A percentile compares a stretch with the other conserved stretches of the same genome.
Conservation (phyloP, 2,888 invertebrate species). For the Gonocerus acuteangulatus region DNA sequence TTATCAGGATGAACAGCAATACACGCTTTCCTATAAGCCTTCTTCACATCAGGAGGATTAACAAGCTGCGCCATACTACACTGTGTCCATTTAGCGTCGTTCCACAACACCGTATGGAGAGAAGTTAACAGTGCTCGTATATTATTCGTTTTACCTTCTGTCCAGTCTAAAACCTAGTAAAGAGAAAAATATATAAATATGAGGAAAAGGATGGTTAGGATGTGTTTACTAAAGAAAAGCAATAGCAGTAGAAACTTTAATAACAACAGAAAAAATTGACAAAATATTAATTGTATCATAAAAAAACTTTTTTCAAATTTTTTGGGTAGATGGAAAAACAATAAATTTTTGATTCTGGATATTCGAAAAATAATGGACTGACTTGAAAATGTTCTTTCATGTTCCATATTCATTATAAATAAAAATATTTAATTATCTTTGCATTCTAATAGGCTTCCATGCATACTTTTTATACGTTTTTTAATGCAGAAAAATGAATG, state of each 20-base stretch:
- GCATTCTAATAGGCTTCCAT: no score
- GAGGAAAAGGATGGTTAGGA: background rate
- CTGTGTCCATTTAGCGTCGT: slow-evolving; percentile 83
- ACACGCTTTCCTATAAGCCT: slow-evolving; percentile 89
- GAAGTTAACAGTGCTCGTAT: slow-evolving; percentile 91
- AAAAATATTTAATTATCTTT: no score
- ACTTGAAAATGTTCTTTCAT: no score
- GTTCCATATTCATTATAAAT: no score
- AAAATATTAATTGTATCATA: background rate
- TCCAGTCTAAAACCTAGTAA: slow-evolving; percentile 61
- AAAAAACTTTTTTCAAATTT: background rate
- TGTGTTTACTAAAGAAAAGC: no score
- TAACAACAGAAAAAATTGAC: background rate
- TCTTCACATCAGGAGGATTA: slow-evolving; percentile 86
- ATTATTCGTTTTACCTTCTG: slow-evolving; percentile 92
- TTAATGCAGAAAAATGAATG: no score
- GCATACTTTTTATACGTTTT: no score
- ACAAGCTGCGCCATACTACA: slow-evolving; percentile 94
- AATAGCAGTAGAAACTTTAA: background rate
- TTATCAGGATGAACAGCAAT: slow-evolving; percentile 98
- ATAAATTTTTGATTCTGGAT: no score
- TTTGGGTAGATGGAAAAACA: no score
- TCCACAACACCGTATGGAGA: slow-evolving; percentile 88
- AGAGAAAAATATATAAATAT: background rate
- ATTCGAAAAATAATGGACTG: no score